phyloP scores from a whole-genome alignment of 64 coral and sea anemone genomes.

The Trachythela sp. region DNA sequence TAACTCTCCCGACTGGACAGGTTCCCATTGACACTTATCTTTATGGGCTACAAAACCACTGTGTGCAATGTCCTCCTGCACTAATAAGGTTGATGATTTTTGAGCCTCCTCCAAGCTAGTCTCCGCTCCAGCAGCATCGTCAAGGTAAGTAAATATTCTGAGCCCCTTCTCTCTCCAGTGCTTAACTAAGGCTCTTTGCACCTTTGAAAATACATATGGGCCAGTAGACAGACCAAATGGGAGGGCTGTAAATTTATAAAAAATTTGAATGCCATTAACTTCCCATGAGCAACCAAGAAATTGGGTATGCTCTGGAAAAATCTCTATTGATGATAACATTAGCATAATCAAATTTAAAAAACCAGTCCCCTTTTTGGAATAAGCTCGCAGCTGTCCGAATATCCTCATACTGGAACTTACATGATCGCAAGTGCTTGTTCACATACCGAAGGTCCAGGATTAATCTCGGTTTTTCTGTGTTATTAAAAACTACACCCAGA shows the following conservation, averaged over 20 bases:
- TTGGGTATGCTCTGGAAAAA: background rate
- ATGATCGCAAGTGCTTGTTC: conserved; percentile 42
- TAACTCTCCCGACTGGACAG: conserved; percentile 35
- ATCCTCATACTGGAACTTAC: conserved; percentile 55
- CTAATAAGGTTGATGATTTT: background rate
- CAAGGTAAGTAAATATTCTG: background rate
- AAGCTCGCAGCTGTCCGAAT: conserved; percentile 57
- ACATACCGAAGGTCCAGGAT: conserved; percentile 50
- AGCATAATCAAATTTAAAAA: conserved; percentile 52
- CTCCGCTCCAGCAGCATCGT: background rate
- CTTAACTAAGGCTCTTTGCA: background rate
- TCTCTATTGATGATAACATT: conserved; percentile 45
- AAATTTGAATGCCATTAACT: background rate
- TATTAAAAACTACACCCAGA: conserved; percentile 34
- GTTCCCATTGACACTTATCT: conserved; percentile 56
- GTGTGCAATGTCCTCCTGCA: background rate
- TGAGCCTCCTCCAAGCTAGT: background rate
- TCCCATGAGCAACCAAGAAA: conserved; percentile 4
- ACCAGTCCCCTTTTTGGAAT: conserved; percentile 47
- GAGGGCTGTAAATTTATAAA: background rate
- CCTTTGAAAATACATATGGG: conserved; percentile 15
- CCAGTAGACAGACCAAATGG: background rate
- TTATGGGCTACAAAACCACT: conserved; percentile 29
- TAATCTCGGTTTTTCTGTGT: conserved; percentile 15
- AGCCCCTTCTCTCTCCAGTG: background rate